Evolutionary conservation across 2,797 vertebrate species (phyloP).

Genomic region (Pelochelys cantorii): DNA sequence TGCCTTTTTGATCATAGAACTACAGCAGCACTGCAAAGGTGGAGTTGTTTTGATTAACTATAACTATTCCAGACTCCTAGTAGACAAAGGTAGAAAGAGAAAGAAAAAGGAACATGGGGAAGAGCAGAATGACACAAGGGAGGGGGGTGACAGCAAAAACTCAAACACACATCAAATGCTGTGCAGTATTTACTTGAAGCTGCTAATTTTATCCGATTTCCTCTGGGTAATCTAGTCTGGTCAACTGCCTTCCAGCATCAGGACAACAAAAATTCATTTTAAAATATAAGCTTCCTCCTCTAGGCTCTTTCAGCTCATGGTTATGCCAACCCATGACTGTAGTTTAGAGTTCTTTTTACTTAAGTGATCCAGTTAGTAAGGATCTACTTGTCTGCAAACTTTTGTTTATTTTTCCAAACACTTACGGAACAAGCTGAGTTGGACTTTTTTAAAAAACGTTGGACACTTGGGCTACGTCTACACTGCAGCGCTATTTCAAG

Average conservation of each 20-base stretch:
- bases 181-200: background rate
- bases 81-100: background rate
- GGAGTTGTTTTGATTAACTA: background rate
- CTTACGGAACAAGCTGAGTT: accelerated
- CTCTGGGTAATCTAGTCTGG: background rate
- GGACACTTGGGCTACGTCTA: no score
- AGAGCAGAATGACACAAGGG: background rate
- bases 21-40: background rate
- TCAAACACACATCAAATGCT: background rate
- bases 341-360: accelerated
- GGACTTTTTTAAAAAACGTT: background rate
- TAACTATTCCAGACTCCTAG: background rate
- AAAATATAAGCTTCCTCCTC: background rate
- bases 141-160: background rate
- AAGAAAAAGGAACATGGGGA: background rate
- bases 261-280: background rate
- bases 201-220: background rate
- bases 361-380: accelerated
- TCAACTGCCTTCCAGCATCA: background rate
- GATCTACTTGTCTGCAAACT: accelerated
- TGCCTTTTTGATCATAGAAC: background rate
- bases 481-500: no score
- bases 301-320: conserved; percentile 11
- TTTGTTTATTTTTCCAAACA: background rate
- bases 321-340: background rate